Evolutionary conservation across 2,888 invertebrate species (phyloP).

Genomic region (Pediacus dermestoides): DNA sequence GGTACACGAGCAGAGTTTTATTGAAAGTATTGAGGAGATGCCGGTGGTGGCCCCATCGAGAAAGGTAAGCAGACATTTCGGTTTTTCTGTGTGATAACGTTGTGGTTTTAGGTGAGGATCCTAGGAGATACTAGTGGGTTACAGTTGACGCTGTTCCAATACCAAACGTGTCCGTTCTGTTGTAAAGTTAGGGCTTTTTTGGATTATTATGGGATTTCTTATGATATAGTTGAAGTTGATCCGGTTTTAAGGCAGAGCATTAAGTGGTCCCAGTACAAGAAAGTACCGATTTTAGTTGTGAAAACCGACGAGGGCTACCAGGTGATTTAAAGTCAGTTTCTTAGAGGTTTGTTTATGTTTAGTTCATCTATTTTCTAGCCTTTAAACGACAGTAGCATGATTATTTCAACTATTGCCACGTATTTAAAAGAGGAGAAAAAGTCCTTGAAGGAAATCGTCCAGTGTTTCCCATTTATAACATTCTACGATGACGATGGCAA

Average conservation of each 20-base stretch:
- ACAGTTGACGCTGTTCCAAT: conserved; percentile 88
- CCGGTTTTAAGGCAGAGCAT: conserved; percentile 88
- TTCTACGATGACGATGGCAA: conserved; percentile 67
- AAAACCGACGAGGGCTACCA: conserved; percentile 71
- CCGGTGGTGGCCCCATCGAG: conserved; percentile 51
- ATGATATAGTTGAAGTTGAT: conserved; percentile 96
- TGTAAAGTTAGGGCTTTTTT: conserved; percentile 90
- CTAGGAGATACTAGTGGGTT: conserved; percentile 65
- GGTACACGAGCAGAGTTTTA: conserved; percentile 47
- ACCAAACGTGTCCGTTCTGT: conserved; percentile 96
- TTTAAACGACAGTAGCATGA: conserved; percentile 90
- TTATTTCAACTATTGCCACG: conserved; percentile 83
- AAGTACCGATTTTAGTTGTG: conserved; percentile 87
- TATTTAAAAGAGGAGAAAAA: conserved; percentile 61
- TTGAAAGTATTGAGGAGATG: conserved; percentile 41
- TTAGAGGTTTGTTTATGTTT: conserved; percentile 5
- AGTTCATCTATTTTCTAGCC: conserved; percentile 56
- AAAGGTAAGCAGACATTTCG: conserved; percentile 41
- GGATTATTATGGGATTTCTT: conserved; percentile 89
- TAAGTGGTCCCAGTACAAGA: conserved; percentile 90
- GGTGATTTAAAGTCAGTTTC: conserved; percentile 44
- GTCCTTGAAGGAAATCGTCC: conserved; percentile 65
- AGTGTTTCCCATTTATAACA: conserved; percentile 71
- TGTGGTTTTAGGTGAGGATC: conserved; percentile 58
- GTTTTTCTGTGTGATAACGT: conserved; percentile 4